These are phyloP conservation scores for Vanessa atalanta DNA, from an alignment of 1,140 invertebrate genomes.

Conservation along the genomic window DNA sequence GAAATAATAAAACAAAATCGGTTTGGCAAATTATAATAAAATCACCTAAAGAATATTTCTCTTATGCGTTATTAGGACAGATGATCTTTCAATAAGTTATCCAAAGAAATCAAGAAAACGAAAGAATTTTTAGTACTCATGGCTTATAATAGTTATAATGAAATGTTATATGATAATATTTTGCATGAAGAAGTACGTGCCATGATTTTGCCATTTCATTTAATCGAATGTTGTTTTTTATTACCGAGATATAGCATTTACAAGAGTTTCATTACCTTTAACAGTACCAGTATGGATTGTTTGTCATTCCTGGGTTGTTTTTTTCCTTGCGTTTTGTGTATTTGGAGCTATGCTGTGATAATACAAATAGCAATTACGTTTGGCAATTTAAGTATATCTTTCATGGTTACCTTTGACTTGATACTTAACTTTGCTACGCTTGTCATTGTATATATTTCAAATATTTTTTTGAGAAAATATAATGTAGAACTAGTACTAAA, in stretches of 20 bases:
- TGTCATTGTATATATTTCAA: conserved; percentile 4
- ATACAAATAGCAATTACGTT: not conserved
- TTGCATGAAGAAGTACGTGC: conserved; percentile 8
- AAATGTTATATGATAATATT: conserved; percentile 19
- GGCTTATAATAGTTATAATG: not conserved
- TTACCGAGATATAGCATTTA: conserved; percentile 25
- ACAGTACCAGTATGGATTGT: not conserved
- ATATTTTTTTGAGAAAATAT: conserved; percentile 5
- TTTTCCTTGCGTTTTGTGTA: not conserved
- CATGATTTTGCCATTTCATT: conserved; percentile 25
- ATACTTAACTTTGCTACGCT: not conserved
- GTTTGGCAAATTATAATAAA: too few relatives aligned
- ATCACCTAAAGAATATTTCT: too few relatives aligned
- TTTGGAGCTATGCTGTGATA: not conserved
- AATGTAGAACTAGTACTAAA: conserved; percentile 24
- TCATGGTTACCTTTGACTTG: conserved; percentile 5
- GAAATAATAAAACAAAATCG: too few relatives aligned
- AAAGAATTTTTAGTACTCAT: not conserved
- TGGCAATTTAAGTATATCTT: not conserved
- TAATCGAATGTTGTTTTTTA: conserved; percentile 14
- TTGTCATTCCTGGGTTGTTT: conserved; percentile 16
- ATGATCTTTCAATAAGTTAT: too few relatives aligned
- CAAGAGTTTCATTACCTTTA: conserved; percentile 18
- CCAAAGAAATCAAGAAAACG: too few relatives aligned
- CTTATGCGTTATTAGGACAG: too few relatives aligned